These are phyloP conservation scores for Thaumatotibia leucotreta DNA, from an alignment of 1,140 invertebrate species.

Conservation along the genomic window DNA sequence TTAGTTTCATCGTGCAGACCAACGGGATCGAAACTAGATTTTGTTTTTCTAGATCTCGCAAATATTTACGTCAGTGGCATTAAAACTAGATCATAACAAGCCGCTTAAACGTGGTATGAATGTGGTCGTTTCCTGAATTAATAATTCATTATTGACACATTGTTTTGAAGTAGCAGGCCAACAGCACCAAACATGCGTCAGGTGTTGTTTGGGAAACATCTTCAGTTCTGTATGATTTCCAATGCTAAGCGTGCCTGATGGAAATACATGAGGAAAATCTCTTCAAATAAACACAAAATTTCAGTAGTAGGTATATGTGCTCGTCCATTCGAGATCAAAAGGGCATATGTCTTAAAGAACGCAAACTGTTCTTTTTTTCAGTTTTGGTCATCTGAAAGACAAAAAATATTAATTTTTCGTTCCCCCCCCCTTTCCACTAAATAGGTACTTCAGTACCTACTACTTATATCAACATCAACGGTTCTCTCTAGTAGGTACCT, in stretches of 20 bases:
- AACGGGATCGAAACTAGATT: background rate
- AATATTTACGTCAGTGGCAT: background rate
- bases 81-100: background rate
- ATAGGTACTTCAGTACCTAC: too few relatives aligned
- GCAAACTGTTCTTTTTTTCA: background rate
- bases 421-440: too few relatives aligned
- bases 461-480: too few relatives aligned
- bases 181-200: conserved; percentile 18
- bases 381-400: too few relatives aligned
- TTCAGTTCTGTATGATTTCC: conserved; percentile 31
- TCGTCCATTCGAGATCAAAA: background rate
- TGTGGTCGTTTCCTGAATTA: conserved; percentile 37
- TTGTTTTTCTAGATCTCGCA: background rate
- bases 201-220: conserved; percentile 23
- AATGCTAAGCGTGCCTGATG: conserved; percentile 40
- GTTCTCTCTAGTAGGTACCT: too few relatives aligned
- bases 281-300: background rate
- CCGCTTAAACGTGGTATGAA: conserved; percentile 5
- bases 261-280: conserved; percentile 40
- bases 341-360: background rate
- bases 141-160: conserved; percentile 53
- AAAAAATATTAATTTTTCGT: too few relatives aligned
- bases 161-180: conserved; percentile 39
- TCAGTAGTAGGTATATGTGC: background rate
- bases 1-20: background rate